Percentiles rank a stretch among this genome's conserved stretches.
Conservation (phyloP, 2,113 vertebrate genomes). For the Vombatus ursinus region DNA sequence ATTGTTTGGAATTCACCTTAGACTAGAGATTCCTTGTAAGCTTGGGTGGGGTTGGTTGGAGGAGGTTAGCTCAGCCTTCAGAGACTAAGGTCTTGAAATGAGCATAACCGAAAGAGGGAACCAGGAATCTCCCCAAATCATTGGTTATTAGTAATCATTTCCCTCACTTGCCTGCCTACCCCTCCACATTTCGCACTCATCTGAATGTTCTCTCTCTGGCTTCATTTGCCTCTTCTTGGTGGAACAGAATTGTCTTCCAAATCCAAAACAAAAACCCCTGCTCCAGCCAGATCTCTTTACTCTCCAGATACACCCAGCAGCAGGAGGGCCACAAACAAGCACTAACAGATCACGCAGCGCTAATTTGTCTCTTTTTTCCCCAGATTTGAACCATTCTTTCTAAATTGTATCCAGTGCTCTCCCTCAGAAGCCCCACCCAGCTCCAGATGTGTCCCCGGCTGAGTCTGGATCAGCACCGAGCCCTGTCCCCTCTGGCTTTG, state of each 20-base stretch:
- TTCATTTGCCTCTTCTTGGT: background rate
- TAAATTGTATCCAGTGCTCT: conserved; percentile 40
- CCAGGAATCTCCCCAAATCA: too few relatives aligned
- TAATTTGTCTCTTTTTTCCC: conserved; percentile 34
- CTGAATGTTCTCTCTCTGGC: conserved; percentile 1
- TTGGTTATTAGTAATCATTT: too few relatives aligned
- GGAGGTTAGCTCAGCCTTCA: too few relatives aligned
- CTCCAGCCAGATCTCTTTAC: conserved; percentile 62
- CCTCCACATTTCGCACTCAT: background rate
- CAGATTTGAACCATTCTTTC: conserved; percentile 64
- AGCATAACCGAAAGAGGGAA: too few relatives aligned
- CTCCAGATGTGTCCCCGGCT: too few relatives aligned
- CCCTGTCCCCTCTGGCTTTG: background rate
- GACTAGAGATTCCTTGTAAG: too few relatives aligned
- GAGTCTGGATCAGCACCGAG: background rate
- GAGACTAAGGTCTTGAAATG: too few relatives aligned
- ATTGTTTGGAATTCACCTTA: too few relatives aligned
- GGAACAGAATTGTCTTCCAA: background rate
- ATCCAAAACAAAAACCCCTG: conserved; percentile 54
- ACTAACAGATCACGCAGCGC: conserved; percentile 51
- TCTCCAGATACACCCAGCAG: background rate
- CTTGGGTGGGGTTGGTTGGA: too few relatives aligned
- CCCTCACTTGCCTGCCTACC: too few relatives aligned
- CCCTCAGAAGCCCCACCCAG: too few relatives aligned
- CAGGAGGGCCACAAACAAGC: conserved; percentile 19